Evolutionary conservation across 2,888 invertebrate genomes (phyloP).

Genomic region (Dioctria rufipes): DNA sequence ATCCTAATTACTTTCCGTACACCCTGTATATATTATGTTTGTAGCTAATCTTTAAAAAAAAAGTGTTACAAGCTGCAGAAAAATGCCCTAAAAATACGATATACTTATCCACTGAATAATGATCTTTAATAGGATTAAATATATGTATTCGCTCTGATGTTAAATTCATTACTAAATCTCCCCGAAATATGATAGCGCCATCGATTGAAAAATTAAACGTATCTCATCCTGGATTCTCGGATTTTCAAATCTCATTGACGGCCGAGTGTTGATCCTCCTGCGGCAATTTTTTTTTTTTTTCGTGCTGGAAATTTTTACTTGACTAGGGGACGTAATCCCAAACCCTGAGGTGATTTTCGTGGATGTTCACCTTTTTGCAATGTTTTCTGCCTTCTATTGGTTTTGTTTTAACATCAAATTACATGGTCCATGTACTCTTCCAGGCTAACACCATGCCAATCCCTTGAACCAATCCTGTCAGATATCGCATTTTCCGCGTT

Average conservation of each 20-base stretch:
- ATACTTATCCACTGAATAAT: too few species aligned
- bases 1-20: too few species aligned
- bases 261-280: constrained; percentile 30
- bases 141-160: too few species aligned
- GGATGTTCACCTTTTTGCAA: constrained; percentile 31
- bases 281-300: constrained; percentile 7
- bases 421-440: constrained; percentile 45
- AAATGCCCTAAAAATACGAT: too few species aligned
- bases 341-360: constrained; percentile 3
- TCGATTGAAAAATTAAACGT: too few species aligned
- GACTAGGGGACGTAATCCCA: neutral
- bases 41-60: too few species aligned
- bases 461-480: constrained; percentile 26
- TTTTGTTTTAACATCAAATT: constrained; percentile 44
- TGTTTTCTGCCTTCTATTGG: neutral
- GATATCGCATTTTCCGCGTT: constrained; percentile 50
- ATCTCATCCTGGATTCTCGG: neutral
- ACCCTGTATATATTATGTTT: too few species aligned
- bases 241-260: constrained; percentile 26
- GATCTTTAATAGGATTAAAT: too few species aligned
- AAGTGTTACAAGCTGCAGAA: too few species aligned
- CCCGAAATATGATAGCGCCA: too few species aligned
- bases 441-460: constrained; percentile 1
- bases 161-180: too few species aligned
- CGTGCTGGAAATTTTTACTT: constrained; percentile 12